Evolutionary conservation across 2,797 vertebrate genomes (phyloP), one percentile per base, ranked within the genome.

Genomic region (Muscicapa striata): DNA sequence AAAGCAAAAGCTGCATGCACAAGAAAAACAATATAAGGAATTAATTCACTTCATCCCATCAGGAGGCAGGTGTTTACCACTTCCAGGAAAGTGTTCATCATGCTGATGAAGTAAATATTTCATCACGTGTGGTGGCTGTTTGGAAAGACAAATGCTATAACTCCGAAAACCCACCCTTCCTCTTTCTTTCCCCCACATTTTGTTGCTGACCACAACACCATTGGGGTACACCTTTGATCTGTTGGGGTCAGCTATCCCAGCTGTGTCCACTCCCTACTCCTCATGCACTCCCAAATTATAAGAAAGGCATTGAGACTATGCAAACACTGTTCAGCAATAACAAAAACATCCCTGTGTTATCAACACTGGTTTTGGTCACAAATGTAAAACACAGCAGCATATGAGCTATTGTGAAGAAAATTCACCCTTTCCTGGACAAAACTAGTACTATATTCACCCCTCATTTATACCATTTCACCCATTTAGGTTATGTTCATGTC

Each of bases 81-180:
- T 79, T 85, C 55, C 67, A 59, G 58, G n/a, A 75, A 91, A 87
- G 45, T 4, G 10, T 87, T 94, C 49, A 38, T 80, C 46, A 52
- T 45, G 34, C 13, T 86, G 61, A 55, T 73, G 62, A 82, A 59
- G 13, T 63, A 81, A 84, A 87, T 63, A 38, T 9, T 59, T 66
- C 66, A 51, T 62, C 38, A 34, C 1, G 5, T 11, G 18, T 61
- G 26, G 32, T 6, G 4, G n/a, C 19, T 73, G 23, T n/a, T 73
- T 49, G 51, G 59, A 59, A 76, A 90, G 51, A 73, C 21, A 86
- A 88, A 51, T 0, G 4, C 10, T 5, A 0, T 36, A 46, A 49
- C 15, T 49, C 52, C 0, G 0, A 62, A 66, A 23, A 27, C 57
- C 7, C 0, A 0, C 8, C 17, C 12, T 58, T n/a, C 27, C 19